A percentile compares a stretch with the other conserved stretches of the same genome.
Conservation (phyloP, 2,797 vertebrate species). For the Anolis apletophallus region DNA sequence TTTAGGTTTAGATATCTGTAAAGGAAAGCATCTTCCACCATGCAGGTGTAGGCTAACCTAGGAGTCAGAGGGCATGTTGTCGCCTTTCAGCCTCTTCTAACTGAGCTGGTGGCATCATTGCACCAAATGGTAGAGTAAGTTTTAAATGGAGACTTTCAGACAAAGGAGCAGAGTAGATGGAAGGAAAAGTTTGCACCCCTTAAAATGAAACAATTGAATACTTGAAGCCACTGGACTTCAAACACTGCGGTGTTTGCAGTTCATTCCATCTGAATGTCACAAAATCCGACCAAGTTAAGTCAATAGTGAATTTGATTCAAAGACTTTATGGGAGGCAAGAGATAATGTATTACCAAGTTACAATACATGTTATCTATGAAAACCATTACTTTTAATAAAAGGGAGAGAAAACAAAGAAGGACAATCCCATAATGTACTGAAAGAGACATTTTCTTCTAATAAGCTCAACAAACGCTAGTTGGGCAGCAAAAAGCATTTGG, state of each 20-base stretch:
- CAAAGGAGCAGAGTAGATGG: not conserved
- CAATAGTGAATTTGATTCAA: not conserved
- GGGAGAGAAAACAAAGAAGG: not conserved
- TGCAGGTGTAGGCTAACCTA: too few species aligned
- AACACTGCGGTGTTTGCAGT: not conserved
- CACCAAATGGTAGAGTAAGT: not conserved
- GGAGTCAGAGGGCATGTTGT: too few species aligned
- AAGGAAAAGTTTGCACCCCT: not conserved
- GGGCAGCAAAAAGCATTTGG: slow-evolving; percentile 66
- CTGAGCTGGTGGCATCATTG: not conserved
- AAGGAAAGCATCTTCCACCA: too few species aligned
- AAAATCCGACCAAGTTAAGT: not conserved
- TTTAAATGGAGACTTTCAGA: not conserved
- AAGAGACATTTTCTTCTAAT: slow-evolving; percentile 48
- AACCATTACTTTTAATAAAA: not conserved
- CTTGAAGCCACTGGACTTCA: not conserved
- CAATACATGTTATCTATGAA: slow-evolving; percentile 8
- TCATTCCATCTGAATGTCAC: not conserved
- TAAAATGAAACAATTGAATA: not conserved
- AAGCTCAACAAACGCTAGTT: slow-evolving; percentile 53
- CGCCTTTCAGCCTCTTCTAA: too few species aligned
- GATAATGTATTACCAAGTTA: not conserved
- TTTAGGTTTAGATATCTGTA: too few species aligned
- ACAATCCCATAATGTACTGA: slow-evolving; percentile 8
- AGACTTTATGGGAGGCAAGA: not conserved